phyloP scores from a whole-genome alignment of 2,888 invertebrate species.

The Mythimna albipuncta region DNA sequence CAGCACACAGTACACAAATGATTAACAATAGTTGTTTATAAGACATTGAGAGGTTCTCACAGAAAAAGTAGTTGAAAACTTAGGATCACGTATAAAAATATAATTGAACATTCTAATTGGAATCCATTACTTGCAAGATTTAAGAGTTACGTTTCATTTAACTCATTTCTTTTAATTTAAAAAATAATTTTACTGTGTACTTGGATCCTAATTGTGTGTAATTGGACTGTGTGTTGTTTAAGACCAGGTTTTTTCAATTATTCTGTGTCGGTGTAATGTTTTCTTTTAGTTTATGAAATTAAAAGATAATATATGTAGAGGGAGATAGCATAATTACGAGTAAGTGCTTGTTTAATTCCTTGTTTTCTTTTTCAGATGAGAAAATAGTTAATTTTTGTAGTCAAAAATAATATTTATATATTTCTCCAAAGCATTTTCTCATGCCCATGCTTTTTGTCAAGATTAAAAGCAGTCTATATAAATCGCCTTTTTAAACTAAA shows the following conservation, averaged over 20 bases:
- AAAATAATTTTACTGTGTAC: constrained; percentile 1
- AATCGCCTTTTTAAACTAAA: too few relatives aligned
- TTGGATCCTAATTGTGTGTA: not conserved
- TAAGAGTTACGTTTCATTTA: not conserved
- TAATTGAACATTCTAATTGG: constrained; percentile 9
- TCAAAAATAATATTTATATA: not conserved
- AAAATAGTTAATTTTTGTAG: not conserved
- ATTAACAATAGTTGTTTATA: too few relatives aligned
- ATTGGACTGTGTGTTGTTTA: constrained; percentile 3
- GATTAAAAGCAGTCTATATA: too few relatives aligned
- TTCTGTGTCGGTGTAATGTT: constrained; percentile 7
- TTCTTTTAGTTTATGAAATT: constrained; percentile 23
- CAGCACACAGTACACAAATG: too few relatives aligned
- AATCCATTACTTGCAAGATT: not conserved
- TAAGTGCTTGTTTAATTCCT: not conserved
- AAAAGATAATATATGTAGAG: constrained; percentile 19
- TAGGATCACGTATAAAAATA: too few relatives aligned
- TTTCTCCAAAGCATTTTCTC: not conserved
- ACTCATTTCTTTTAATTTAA: not conserved
- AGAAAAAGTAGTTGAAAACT: too few relatives aligned
- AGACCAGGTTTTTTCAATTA: not conserved
- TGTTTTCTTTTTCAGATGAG: not conserved
- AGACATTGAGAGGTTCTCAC: too few relatives aligned
- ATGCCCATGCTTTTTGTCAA: too few relatives aligned
- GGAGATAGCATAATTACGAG: not conserved